Base-by-base conservation (phyloP, 2,888 invertebrate species). In the Mimas tiliae region DNA sequence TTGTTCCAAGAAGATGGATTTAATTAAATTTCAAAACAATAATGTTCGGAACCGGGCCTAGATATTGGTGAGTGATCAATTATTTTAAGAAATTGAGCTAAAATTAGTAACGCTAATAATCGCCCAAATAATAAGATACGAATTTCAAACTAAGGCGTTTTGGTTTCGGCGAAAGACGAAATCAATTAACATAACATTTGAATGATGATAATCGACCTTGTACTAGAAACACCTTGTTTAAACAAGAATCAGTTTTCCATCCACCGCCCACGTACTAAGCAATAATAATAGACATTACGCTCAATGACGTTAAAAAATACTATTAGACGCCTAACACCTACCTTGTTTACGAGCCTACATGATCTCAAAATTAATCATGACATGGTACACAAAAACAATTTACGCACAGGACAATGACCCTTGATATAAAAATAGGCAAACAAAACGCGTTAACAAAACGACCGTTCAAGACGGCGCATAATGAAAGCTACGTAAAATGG, bases 401-500 rank as follows among this genome's bases (percentile, higher is more conserved):
- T 16, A 34, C 48, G n/a, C 58, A 62, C 71, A 79, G 71, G 77
- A 48, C 82, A 80, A 75, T 74, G 82, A 82, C 79, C 80, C 77
- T 72, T 52, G n/a, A 48, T 48, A 48, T 33, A 58, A 52, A 85
- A 85, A 86, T 86, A 83, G 78, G 76, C 71, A 66, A 74, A 76
- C 73, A 76, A 80, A 80, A 81, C 14, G 21, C 21, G 12, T 48
- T 14, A 55, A 58, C 47, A 65, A 77, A 81, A 82, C 72, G 70
- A 74, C 75, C 69, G 77, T 74, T 76, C 73, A 78, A 75, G 78
- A 78, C 78, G 76, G 67, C 72, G 73, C 71, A 75, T 80, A 83
- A 82, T 76, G 79, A 76, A 82, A 77, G 74, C 74, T 67, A 72
- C 71, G 77, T 78, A 78, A 77, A 77, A 66, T 76, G 75, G 74